phyloP scores from a whole-genome alignment of 2,888 invertebrate species.

The Nemurella pictetii region DNA sequence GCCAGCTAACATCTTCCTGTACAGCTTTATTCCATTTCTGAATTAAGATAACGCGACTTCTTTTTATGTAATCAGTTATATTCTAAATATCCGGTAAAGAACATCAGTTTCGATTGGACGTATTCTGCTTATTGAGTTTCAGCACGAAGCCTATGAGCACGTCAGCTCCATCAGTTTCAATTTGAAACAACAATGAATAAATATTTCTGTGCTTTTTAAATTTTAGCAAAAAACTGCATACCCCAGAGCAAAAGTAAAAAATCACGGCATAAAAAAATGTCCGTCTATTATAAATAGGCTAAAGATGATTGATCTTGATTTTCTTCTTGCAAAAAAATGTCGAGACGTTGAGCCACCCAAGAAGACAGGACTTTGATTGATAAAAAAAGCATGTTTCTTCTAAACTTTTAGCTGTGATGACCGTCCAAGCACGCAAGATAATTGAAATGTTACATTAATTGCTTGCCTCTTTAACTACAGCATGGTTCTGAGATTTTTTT shows the following conservation, averaged over 20 bases:
- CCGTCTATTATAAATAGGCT: background rate
- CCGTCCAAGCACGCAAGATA: background rate
- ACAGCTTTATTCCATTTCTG: constrained; percentile 19
- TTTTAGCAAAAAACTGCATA: background rate
- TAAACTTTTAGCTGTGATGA: background rate
- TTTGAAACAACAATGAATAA: no score
- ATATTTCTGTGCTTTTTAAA: background rate
- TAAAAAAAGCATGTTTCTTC: background rate
- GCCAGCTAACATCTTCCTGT: constrained; percentile 6
- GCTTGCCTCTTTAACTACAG: background rate
- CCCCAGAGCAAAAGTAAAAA: background rate
- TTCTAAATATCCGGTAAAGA: background rate
- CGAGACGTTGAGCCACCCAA: background rate
- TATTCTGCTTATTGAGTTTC: background rate
- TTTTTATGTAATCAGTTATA: background rate
- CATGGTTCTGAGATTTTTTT: background rate
- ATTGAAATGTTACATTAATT: background rate
- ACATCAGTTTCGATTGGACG: background rate
- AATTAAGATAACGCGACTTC: background rate
- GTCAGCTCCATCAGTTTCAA: no score
- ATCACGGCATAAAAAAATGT: background rate
- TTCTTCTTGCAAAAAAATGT: background rate
- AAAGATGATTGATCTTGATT: background rate
- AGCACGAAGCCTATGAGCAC: no score
- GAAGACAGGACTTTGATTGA: background rate